phyloP scores from a whole-genome alignment of 2,113 vertebrate species.

The Cricetomys ansorgei region DNA sequence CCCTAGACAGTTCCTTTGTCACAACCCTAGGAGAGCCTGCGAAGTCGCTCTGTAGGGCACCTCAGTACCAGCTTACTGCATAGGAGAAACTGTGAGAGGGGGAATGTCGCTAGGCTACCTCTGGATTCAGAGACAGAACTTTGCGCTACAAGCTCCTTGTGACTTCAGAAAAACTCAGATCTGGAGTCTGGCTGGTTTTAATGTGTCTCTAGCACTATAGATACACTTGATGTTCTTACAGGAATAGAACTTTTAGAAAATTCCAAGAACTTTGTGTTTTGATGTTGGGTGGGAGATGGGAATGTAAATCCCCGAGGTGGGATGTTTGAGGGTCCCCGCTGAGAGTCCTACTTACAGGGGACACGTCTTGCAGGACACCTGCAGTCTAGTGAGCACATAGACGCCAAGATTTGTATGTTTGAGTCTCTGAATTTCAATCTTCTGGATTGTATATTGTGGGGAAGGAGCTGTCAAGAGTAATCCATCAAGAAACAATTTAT shows the following conservation, averaged over 20 bases:
- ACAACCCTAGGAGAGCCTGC: background rate
- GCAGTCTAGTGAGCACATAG: background rate
- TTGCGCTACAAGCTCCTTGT: background rate
- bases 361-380: background rate
- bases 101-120: background rate
- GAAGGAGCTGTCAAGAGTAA: background rate
- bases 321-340: background rate
- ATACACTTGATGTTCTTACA: background rate
- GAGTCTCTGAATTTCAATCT: background rate
- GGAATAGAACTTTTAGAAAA: background rate
- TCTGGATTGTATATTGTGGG: background rate
- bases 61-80: background rate
- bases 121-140: background rate
- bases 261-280: background rate
- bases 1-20: background rate
- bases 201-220: background rate
- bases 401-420: background rate
- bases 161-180: background rate
- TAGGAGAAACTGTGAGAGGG: constrained; percentile 38
- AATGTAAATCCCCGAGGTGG: background rate
- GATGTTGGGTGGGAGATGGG: background rate
- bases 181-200: background rate
- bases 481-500: background rate
- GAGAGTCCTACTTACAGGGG: background rate
- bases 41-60: background rate